Evolutionary conservation across 2,113 vertebrate species (phyloP).

Genomic region (Platysternon megacephalum): DNA sequence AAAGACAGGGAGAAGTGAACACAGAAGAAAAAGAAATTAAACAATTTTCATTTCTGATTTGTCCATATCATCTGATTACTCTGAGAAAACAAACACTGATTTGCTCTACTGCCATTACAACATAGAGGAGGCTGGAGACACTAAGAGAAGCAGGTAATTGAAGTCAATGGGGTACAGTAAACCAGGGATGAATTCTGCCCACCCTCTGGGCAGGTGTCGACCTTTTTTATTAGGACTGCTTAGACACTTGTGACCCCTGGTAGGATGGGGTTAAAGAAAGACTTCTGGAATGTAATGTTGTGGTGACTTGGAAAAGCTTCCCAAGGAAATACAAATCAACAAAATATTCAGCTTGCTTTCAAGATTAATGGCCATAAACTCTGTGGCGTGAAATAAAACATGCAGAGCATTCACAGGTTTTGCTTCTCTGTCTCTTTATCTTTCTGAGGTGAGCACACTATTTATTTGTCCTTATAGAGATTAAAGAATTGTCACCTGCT

Average conservation of each 20-base stretch:
- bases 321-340: constrained; percentile 45
- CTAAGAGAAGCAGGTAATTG: not conserved
- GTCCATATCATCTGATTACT: not conserved
- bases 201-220: not conserved
- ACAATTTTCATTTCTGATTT: not conserved
- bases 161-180: not conserved
- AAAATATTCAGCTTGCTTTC: constrained; percentile 8
- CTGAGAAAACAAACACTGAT: not conserved
- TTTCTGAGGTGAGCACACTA: not conserved
- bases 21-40: not conserved
- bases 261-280: constrained; percentile 27
- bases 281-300: not conserved
- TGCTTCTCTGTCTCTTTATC: not conserved
- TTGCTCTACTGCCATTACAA: not conserved
- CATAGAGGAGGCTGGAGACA: not conserved
- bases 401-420: not conserved
- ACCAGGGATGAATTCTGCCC: not conserved
- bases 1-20: not conserved
- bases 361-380: constrained; percentile 13
- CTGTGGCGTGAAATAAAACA: constrained; percentile 5
- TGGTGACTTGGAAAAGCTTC: not conserved
- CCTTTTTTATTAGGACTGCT: not conserved
- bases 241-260: not conserved
- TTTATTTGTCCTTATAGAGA: constrained; percentile 23
- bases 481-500: constrained; percentile 29